Evolutionary conservation across 2,113 vertebrate species (phyloP).

Genomic region (Anoplopoma fimbria): DNA sequence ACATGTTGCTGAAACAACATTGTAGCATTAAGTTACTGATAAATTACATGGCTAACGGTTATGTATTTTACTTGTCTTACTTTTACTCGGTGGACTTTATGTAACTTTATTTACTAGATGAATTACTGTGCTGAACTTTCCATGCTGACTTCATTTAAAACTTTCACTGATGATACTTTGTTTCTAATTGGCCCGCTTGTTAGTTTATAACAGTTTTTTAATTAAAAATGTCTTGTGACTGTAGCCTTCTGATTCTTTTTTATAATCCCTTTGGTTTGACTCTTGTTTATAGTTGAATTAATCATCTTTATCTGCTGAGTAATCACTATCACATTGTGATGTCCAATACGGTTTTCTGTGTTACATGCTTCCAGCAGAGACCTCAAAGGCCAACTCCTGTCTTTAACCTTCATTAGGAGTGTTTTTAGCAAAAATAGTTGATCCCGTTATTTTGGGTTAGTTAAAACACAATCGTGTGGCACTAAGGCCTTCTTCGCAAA

Average conservation of each 20-base stretch:
- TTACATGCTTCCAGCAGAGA: not conserved
- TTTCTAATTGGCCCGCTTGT: not conserved
- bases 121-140: not conserved
- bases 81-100: not conserved
- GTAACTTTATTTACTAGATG: not conserved
- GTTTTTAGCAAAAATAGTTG: not conserved
- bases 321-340: not conserved
- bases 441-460: not conserved
- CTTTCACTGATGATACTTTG: not conserved
- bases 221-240: not conserved
- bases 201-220: not conserved
- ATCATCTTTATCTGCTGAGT: not conserved
- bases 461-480: not conserved
- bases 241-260: not conserved
- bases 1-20: too few species aligned
- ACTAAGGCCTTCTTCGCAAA: not conserved
- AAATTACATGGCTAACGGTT: too few species aligned
- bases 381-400: not conserved
- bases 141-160: too few species aligned
- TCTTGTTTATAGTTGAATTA: not conserved
- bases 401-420: not conserved
- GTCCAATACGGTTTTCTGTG: not conserved
- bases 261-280: not conserved
- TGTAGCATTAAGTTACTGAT: too few species aligned
- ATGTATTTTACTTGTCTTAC: not conserved